Base-by-base conservation (phyloP, 2,888 invertebrate species). In the Anaspis maculata region DNA sequence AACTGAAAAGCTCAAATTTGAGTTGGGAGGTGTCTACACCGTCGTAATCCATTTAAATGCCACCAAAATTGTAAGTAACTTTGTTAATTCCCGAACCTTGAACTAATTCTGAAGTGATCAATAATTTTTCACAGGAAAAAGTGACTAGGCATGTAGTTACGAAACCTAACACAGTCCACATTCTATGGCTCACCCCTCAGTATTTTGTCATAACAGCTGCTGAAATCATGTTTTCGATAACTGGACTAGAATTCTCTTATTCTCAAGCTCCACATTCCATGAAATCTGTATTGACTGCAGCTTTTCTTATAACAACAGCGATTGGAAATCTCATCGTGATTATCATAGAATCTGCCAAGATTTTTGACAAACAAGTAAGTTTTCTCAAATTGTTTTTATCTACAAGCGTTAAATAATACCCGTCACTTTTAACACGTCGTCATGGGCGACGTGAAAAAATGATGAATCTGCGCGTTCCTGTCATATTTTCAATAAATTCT, bases 161-260 rank as follows among this genome's bases (percentile, higher is more conserved):
- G 0, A 66, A 74, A 2, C 74, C 83, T 0, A 89, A 86, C 60
- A 73, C 76, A 1, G 62, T 94, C 2, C 84, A 85, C 51, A 87
- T 95, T 56, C 60, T 88, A 3, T 86, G 81, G 83, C 76, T 92
- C 52, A 58, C 96, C 13, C 96, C 96, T 0, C 97, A 97, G 61
- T 95, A 94, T 58, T 67, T 94, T 27, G 71, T 95, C n/a, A 84
- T 98, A 53, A 94, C 96, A 0, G 77, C 84, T 54, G 96, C 82
- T 0, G 97, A 98, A 66, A 85, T 97, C 22, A 85, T 97, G 82
- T 92, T 95, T 64, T 90, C 94, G 0, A 84, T 97, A 13, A 95
- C 96, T 0, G 96, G 96, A 0, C 69, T 97, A 13, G 88, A 92
- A 60, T 97, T 97, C 66, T 88, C 95, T 0, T 97, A 92, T 64